A percentile compares a stretch with the other conserved stretches of the same genome.
Evolutionary conservation across 2,888 invertebrate species (phyloP).

Genomic region (Lamellibrachia columna): DNA sequence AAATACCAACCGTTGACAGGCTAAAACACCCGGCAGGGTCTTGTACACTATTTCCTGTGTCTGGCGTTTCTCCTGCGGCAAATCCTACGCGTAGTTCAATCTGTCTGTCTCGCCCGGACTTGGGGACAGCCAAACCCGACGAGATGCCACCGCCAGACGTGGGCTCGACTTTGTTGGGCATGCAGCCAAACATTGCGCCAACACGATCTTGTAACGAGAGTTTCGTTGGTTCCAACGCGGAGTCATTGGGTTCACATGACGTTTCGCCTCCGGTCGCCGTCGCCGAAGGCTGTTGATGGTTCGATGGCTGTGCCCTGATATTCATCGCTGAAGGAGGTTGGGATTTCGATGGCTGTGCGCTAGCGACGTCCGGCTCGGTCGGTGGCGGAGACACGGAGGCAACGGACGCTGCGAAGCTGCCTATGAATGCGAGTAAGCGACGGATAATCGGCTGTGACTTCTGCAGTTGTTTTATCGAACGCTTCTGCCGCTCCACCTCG

Average conservation of each 20-base stretch:
- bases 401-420: neutral
- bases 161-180: neutral
- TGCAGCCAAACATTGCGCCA: neutral
- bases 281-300: neutral
- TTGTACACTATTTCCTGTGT: neutral
- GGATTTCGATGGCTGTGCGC: neutral
- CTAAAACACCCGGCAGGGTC: neutral
- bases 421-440: neutral
- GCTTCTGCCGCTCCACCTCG: constrained; percentile 22
- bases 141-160: neutral
- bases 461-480: neutral
- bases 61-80: neutral
- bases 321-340: neutral
- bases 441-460: neutral
- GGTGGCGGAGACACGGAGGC: neutral
- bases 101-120: neutral
- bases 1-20: neutral
- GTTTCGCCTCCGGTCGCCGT: neutral
- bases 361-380: neutral
- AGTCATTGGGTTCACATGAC: neutral
- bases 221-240: neutral
- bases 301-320: neutral
- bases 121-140: neutral
- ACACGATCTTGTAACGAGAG: neutral
- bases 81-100: neutral